These are phyloP conservation scores for Microtus ochrogaster DNA, from an alignment of 2,113 vertebrate species.

Conservation along the genomic window DNA sequence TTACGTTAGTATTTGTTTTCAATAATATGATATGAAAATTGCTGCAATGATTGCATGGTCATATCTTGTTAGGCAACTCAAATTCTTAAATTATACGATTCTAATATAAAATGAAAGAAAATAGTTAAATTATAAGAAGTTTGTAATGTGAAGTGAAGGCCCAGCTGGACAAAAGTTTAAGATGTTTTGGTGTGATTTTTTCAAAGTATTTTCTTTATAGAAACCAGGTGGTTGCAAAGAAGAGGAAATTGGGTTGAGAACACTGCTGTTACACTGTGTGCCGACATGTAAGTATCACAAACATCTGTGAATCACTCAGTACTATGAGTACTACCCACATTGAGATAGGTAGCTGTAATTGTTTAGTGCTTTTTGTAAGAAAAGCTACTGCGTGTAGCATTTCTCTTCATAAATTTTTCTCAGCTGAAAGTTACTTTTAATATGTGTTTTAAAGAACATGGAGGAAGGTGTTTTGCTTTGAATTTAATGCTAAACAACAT, in stretches of 20 bases:
- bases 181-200: constrained; percentile 62
- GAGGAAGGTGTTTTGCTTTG: constrained; percentile 7
- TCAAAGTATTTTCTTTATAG: constrained; percentile 62
- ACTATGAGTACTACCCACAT: background rate
- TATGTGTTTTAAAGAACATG: background rate
- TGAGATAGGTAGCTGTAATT: background rate
- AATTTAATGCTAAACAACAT: background rate
- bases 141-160: constrained; percentile 71
- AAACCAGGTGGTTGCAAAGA: constrained; percentile 60
- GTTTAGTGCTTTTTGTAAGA: background rate
- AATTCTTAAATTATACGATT: constrained; percentile 75
- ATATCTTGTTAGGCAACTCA: constrained; percentile 77
- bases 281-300: background rate
- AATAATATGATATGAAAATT: constrained; percentile 82
- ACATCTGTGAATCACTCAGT: background rate
- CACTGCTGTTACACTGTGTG: background rate
- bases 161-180: constrained; percentile 36
- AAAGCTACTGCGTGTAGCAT: background rate
- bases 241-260: constrained; percentile 14
- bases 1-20: constrained; percentile 78
- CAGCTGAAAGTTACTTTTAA: constrained; percentile 36
- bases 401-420: constrained; percentile 42
- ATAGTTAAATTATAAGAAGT: constrained; percentile 67
- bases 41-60: constrained; percentile 79
- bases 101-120: constrained; percentile 78